Base-by-base conservation (phyloP, 2,888 invertebrate species). In the Chouioia cunea region DNA sequence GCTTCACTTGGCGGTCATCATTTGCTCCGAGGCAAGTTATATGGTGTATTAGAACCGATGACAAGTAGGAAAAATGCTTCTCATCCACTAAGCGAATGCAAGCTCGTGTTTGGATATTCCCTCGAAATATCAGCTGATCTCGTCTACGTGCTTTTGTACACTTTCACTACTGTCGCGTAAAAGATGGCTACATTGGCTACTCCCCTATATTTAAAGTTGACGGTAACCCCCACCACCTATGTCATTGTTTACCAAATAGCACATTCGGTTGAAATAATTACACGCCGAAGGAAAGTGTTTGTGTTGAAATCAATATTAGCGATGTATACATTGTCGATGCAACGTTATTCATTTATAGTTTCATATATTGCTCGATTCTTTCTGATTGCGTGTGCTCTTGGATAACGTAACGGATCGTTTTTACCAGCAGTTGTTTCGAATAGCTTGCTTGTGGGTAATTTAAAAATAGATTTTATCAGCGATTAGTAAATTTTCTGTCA, bases 141-240 rank as follows among this genome's bases (percentile, higher is more conserved):
- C 36, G 4, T 14, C 53, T 53, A 27, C 20, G 16, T 48, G n/a
- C 14, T 16, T 50, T 44, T 8, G 4, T 16, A 23, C 60, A 53
- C 62, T 56, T 62, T 52, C 20, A 20, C n/a, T n/a, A n/a, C 52
- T 59, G 59, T 48, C n/a, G 63, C 23, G 46, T 46, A 66, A 70
- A 71, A 71, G 66, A 71, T 66, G 65, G 66, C 66, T 56, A 50
- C 70, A 62, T 66, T 66, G 65, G 62, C 66, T 53, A 50, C 70
- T 60, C 44, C 52, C 66, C 12, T 64, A 58, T 56, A 50, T 69
- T 64, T 68, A 64, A 63, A 63, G 56, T 50, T 43, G 54, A 44
- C 44, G 23, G 6, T 20, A 47, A n/a, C 64, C 64, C 57, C 64
- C 54, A 64, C 58, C 47, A 64, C 44, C 36, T n/a, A 18, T n/a